Percentiles rank a stretch among this genome's conserved stretches.
phyloP scores from a whole-genome alignment of 2,888 invertebrate genomes.

The Odontocolon sp. region DNA sequence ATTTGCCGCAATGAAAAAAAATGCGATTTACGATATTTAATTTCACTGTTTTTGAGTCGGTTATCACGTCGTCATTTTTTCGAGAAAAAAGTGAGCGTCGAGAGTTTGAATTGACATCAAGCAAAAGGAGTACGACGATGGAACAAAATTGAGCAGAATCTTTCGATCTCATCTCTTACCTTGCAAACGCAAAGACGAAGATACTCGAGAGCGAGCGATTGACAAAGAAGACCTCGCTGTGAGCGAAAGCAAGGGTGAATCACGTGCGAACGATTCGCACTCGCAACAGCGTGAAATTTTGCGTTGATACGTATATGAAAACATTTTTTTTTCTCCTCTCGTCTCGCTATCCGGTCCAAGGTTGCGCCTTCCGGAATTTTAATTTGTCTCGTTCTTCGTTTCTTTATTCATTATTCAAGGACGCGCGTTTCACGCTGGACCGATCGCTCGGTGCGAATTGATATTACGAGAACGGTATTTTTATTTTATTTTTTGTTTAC shows the following conservation, averaged over 20 bases:
- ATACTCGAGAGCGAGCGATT: constrained; percentile 12
- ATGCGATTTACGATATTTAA: too few species aligned
- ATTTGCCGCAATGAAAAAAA: too few species aligned
- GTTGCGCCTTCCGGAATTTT: constrained; percentile 35
- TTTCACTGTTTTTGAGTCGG: too few species aligned
- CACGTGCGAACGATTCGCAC: constrained; percentile 11
- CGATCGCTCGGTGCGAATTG: too few species aligned
- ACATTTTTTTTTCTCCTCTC: constrained; percentile 33
- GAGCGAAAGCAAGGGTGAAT: constrained; percentile 55
- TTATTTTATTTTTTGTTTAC: constrained; percentile 1
- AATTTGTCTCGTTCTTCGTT: neutral
- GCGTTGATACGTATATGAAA: constrained; percentile 22
- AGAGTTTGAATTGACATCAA: too few species aligned
- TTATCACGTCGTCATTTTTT: too few species aligned
- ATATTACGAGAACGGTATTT: too few species aligned
- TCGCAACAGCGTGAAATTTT: constrained; percentile 19
- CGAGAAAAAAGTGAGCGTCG: too few species aligned
- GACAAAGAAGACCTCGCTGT: constrained; percentile 47
- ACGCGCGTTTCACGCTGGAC: neutral
- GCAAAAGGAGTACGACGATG: too few species aligned
- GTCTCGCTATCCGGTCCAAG: constrained; percentile 42
- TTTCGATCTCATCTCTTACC: neutral
- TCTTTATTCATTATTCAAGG: neutral
- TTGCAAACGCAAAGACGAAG: neutral
- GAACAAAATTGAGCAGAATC: too few species aligned